Base-by-base conservation (phyloP, 2,113 vertebrate genomes). In the Halichoeres trimaculatus region DNA sequence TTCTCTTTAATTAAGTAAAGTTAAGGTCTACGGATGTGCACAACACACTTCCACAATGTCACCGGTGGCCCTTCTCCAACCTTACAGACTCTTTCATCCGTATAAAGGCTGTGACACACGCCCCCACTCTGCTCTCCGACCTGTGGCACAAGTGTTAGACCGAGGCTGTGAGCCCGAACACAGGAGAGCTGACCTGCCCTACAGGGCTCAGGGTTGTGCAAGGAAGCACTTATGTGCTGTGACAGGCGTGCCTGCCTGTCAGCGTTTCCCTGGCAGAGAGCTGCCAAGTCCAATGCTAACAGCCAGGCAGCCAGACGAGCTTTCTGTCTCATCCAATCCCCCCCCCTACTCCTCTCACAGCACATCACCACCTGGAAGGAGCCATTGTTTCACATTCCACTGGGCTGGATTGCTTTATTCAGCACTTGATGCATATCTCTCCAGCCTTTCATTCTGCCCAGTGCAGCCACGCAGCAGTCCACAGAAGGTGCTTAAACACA, bases 201-300 rank as follows among this genome's bases (percentile, higher is more conserved):
- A 24, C 66, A 84, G 88, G 72, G 72, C 56, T 73, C 2, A 12
- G 59, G 54, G 82, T 83, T 80, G 83, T 75, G 78, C 74, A 54
- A 34, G 71, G 60, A 82, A 74, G 77, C 81, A 63, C 80, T 92
- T 85, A 92, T 90, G 63, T 54, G 60, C 76, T 77, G 79, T 91
- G 91, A 92, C 90, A 90, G 86, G 70, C 71, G 30, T 51, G 77
- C 84, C 76, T 87, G 86, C 85, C 87, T 88, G 88, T 93, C 89
- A 93, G 92, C 81, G 41, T 75, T 85, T 91, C 85, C 60, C 80
- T 70, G 57, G 81, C 80, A 89, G 85, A 89, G 86, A 91, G 74
- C 87, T 91, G 92, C 85, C 91, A 93, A 85, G 83, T 89, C 86
- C 89, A 87, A 86, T 89, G 89, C 78, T 86, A 89, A 76, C 85